Base-by-base conservation (phyloP, 2,113 vertebrate genomes). In the Podilymbus podiceps region DNA sequence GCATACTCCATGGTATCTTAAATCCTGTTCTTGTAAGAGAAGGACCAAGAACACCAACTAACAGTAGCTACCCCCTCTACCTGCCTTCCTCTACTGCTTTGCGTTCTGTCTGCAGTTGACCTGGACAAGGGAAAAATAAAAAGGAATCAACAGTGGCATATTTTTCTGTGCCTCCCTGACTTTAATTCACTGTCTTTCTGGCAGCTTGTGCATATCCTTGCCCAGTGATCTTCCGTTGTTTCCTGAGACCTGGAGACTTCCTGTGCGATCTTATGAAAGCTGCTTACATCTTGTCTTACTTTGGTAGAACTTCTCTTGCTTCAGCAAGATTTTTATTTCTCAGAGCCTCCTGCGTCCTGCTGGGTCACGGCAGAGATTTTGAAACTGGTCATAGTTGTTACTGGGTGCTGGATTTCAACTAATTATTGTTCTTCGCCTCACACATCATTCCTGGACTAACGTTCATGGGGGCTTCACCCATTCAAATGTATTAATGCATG, bases 1-100 rank as follows among this genome's bases (percentile, higher is more conserved):
- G 3, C 7, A 2, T 6, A 40, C 27, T 30, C 28, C 23, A 25
- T 0, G 0, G 20, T 38, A 71, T 71, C 85, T 69, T 52, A 66
- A 78, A 85, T 56, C 11, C 20, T 69, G 23, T 10, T 30, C 2
- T 47, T 67, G 9, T 13, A 89, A 50, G 38, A 80, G 42, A 58
- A 0, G 2, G 55, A 59, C 55, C 33, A 28, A 64, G 59, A 89
- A 82, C 2, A 0, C 46, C 4, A 6, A 15, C 44, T 67, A 15
- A 4, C 21, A 23, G 47, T 19, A 63, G 44, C 33, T 74, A 31
- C 31, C 49, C 12, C 15, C 42, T 60, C 67, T 40, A 25, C 60
- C 18, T n/a, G 47, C 58, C 72, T 47, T 30, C 27, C 5, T 47
- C 20, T 55, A 18, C 22, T 47, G 3, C 23, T 60, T 66, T 60